Evolutionary conservation across 2,113 vertebrate species (phyloP).

Genomic region (Tympanuchus pallidicinctus): DNA sequence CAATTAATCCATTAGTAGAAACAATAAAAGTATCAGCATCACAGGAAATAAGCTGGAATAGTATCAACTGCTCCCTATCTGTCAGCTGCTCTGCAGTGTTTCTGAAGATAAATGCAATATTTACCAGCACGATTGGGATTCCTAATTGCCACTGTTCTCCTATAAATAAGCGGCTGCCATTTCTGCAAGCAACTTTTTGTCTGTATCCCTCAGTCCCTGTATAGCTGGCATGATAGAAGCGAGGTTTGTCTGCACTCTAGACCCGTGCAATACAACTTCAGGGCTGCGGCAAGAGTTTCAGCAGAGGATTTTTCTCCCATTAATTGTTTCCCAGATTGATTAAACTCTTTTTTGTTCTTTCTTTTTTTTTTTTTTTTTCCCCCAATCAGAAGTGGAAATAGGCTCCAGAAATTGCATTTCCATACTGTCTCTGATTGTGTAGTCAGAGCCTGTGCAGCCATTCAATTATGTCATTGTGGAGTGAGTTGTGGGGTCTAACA

Average conservation of each 20-base stretch:
- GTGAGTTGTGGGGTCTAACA: background rate
- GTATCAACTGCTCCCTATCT: conserved; percentile 42
- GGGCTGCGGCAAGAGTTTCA: background rate
- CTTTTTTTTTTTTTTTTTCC: background rate
- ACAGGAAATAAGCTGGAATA: conserved; percentile 8
- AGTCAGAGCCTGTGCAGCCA: background rate
- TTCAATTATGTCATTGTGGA: background rate
- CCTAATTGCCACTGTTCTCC: conserved; percentile 1
- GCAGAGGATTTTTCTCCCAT: background rate
- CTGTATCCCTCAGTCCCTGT: background rate
- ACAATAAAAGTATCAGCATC: conserved; percentile 1
- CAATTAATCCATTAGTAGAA: conserved; percentile 39
- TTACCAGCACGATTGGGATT: conserved; percentile 46
- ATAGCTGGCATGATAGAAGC: conserved; percentile 2
- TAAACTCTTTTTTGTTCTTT: background rate
- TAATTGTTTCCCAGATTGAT: background rate
- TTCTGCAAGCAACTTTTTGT: background rate
- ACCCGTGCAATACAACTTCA: background rate
- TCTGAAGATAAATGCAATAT: conserved; percentile 27
- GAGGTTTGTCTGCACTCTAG: background rate
- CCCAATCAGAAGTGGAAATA: background rate
- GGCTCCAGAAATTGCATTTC: background rate
- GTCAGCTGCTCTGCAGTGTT: background rate
- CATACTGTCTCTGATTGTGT: background rate
- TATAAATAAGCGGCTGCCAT: conserved; percentile 37